Evolutionary conservation across 2,113 vertebrate species (phyloP).

Genomic region (Elgaria multicarinata): DNA sequence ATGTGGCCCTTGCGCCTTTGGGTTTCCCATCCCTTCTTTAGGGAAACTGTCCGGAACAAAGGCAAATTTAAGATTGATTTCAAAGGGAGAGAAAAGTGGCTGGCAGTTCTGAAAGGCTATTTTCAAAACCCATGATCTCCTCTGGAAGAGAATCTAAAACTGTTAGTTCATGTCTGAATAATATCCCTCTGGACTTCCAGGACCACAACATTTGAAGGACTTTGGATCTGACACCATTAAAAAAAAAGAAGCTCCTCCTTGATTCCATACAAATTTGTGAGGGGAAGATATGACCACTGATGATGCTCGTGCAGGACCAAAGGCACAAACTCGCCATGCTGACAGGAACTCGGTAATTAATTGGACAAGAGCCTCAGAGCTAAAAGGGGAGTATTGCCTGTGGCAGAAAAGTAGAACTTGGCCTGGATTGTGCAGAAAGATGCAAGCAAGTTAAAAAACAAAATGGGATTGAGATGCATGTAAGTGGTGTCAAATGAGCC

Average conservation of each 20-base stretch:
- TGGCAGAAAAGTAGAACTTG: constrained; percentile 36
- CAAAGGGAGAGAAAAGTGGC: neutral
- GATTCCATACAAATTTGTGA: constrained; percentile 30
- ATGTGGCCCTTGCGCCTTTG: neutral
- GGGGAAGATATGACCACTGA: constrained; percentile 7
- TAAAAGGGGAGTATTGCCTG: constrained; percentile 19
- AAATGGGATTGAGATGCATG: constrained; percentile 32
- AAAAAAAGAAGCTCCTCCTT: constrained; percentile 10
- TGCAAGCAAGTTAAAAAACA: constrained; percentile 37
- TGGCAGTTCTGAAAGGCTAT: neutral
- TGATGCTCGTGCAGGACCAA: neutral
- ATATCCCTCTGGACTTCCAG: neutral
- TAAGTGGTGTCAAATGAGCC: constrained; percentile 26
- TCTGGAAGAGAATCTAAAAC: constrained; percentile 18
- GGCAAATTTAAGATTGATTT: neutral
- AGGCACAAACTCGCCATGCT: neutral
- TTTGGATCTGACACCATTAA: neutral
- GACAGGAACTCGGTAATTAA: constrained; percentile 33
- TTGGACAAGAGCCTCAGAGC: constrained; percentile 13
- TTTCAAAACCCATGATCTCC: neutral
- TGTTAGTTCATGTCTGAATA: neutral
- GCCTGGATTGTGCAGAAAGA: constrained; percentile 42
- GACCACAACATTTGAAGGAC: neutral
- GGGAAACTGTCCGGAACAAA: neutral
- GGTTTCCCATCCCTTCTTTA: neutral